A percentile compares a stretch with the other conserved stretches of the same genome.
These are phyloP conservation scores for Euspilapteryx auroguttella DNA, from an alignment of 2,888 invertebrate species.

Conservation along the genomic window DNA sequence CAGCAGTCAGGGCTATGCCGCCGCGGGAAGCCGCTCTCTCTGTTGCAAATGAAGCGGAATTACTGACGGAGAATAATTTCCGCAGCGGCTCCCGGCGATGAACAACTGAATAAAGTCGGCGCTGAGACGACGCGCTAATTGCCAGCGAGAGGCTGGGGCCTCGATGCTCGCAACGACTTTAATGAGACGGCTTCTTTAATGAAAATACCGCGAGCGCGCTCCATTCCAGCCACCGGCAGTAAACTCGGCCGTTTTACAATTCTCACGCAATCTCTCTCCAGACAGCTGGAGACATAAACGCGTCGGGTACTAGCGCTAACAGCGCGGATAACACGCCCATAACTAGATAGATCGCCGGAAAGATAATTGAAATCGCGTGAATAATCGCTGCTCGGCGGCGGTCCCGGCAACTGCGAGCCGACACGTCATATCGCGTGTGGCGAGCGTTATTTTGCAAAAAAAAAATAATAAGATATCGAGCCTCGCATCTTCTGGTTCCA, in stretches of 20 bases:
- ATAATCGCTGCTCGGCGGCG: conserved; percentile 16
- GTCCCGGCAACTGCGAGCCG: conserved; percentile 20
- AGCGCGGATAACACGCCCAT: conserved; percentile 10
- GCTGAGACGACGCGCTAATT: conserved; percentile 29
- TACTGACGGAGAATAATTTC: conserved; percentile 27
- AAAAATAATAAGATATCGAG: conserved; percentile 20
- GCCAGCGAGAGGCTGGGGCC: conserved; percentile 23
- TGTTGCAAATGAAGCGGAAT: conserved; percentile 27
- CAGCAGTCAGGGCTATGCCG: too few species aligned
- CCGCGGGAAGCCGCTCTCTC: conserved; percentile 9
- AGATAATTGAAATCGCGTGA: conserved; percentile 39
- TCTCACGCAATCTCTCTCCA: conserved; percentile 6
- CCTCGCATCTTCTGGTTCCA: conserved; percentile 21
- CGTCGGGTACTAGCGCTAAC: neutral
- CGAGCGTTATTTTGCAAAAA: conserved; percentile 16
- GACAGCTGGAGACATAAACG: neutral
- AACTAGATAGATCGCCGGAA: conserved; percentile 27
- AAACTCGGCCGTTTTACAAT: neutral
- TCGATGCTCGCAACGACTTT: conserved; percentile 36
- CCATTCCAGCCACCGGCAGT: neutral
- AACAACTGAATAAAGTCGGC: conserved; percentile 39
- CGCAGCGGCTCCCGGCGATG: conserved; percentile 14
- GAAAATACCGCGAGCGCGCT: conserved; percentile 25
- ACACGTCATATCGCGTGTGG: conserved; percentile 40
- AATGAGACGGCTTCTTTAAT: conserved; percentile 55